These are phyloP conservation scores for Temnothorax unifasciatus DNA, from an alignment of 2,888 invertebrate genomes.

Conservation along the genomic window DNA sequence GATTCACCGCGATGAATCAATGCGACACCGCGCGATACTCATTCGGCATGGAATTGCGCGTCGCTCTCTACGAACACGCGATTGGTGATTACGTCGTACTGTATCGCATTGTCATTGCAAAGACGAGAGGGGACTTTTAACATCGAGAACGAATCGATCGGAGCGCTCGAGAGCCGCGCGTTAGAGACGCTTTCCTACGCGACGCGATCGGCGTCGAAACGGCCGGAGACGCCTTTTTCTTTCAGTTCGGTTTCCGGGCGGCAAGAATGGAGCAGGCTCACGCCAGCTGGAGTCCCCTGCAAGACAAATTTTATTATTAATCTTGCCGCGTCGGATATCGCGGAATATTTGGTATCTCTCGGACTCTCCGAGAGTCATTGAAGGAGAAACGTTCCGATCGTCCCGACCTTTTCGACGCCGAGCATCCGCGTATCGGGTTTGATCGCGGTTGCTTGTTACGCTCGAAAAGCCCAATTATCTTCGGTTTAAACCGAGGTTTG, in stretches of 20 bases:
- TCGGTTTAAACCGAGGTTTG: conserved; percentile 9
- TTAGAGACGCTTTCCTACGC: conserved; percentile 17
- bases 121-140: background rate
- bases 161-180: background rate
- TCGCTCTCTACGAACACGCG: conserved; percentile 3
- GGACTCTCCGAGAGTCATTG: background rate
- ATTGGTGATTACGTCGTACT: conserved; percentile 26
- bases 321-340: background rate
- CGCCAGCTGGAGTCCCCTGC: background rate
- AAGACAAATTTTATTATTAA: background rate
- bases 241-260: background rate
- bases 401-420: background rate
- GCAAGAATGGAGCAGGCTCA: background rate
- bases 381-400: background rate
- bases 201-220: background rate
- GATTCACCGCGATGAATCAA: conserved; percentile 43
- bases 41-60: conserved; percentile 31
- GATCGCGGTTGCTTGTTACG: conserved; percentile 14
- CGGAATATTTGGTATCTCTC: background rate
- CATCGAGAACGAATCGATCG: conserved; percentile 33
- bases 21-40: background rate
- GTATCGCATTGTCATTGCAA: conserved; percentile 30
- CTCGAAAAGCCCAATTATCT: conserved; percentile 43
- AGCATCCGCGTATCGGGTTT: background rate
- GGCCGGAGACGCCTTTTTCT: background rate